These are phyloP conservation scores for Lymantria dispar DNA, from an alignment of 2,888 invertebrate species.

Conservation along the genomic window DNA sequence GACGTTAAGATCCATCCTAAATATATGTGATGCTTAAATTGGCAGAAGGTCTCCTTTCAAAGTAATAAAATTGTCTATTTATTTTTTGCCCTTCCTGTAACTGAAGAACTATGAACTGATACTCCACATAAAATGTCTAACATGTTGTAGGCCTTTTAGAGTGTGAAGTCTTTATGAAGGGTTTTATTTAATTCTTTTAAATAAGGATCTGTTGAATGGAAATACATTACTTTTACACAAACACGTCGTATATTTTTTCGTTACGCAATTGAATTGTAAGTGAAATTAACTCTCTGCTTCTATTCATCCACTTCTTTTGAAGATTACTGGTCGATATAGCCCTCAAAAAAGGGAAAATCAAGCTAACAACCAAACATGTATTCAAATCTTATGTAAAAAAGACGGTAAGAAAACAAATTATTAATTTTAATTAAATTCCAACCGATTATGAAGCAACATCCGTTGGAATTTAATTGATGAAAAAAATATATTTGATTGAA, in stretches of 20 bases:
- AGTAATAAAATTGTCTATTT: slow-evolving; percentile 29
- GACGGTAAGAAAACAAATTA: too few relatives aligned
- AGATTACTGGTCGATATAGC: too few relatives aligned
- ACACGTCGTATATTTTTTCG: background rate
- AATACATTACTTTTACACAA: background rate
- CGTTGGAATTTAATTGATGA: too few relatives aligned
- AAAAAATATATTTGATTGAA: too few relatives aligned
- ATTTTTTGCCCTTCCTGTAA: slow-evolving; percentile 25
- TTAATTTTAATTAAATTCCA: too few relatives aligned
- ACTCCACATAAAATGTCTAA: slow-evolving; percentile 24
- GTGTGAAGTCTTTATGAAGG: slow-evolving; percentile 8
- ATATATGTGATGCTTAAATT: slow-evolving; percentile 11
- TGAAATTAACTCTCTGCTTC: too few relatives aligned
- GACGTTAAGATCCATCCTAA: slow-evolving; percentile 10
- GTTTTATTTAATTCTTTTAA: slow-evolving; percentile 3
- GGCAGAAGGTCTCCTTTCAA: slow-evolving; percentile 17
- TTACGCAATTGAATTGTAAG: too few relatives aligned
- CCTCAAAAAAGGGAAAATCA: too few relatives aligned
- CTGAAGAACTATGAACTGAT: slow-evolving; percentile 7
- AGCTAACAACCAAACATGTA: too few relatives aligned
- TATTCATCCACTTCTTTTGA: too few relatives aligned
- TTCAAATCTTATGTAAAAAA: too few relatives aligned
- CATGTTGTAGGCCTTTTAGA: slow-evolving; percentile 3
- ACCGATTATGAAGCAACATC: too few relatives aligned
- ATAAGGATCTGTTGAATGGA: background rate